Percentiles rank a stretch among this genome's conserved stretches.
Conservation (phyloP, 37 sponge, comb jelly and placozoan genomes). For the Chondrilla cf. caribensis region DNA sequence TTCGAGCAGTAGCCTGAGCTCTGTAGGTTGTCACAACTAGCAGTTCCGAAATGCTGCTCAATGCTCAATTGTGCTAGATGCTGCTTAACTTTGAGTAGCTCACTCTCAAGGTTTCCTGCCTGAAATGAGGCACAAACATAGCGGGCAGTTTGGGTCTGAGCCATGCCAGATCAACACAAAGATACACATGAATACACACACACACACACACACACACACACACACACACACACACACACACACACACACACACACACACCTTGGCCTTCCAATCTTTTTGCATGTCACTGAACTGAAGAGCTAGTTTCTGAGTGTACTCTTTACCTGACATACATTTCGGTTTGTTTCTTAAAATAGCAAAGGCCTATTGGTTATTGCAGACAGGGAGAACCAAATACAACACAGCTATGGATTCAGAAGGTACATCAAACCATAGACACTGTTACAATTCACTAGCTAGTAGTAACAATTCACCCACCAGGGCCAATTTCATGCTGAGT, state of each 20-base stretch:
- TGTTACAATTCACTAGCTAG: too few relatives aligned
- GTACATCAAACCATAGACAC: too few relatives aligned
- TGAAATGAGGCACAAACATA: background rate
- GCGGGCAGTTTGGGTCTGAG: background rate
- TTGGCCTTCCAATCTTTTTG: constrained; percentile 51
- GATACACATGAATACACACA: constrained; percentile 30
- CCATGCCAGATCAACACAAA: constrained; percentile 17
- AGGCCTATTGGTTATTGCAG: constrained; percentile 29
- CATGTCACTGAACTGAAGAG: constrained; percentile 42
- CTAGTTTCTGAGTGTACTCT: constrained; percentile 42
- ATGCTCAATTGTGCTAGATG: background rate
- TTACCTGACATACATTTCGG: constrained; percentile 34
- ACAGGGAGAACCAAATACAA: background rate
- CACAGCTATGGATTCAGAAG: too few relatives aligned
- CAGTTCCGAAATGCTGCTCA: background rate
- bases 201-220: constrained; percentile 46
- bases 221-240: constrained; percentile 40
- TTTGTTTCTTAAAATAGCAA: constrained; percentile 58
- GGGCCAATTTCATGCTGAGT: constrained; percentile 62
- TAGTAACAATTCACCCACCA: too few relatives aligned
- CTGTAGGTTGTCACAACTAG: background rate
- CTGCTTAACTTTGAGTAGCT: constrained; percentile 2
- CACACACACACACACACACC: constrained; percentile 47
- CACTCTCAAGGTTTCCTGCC: background rate
- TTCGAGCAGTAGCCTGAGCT: too few relatives aligned